Conservation (phyloP, 2,888 invertebrate genomes). For the Rhabditophanes sp. region DNA sequence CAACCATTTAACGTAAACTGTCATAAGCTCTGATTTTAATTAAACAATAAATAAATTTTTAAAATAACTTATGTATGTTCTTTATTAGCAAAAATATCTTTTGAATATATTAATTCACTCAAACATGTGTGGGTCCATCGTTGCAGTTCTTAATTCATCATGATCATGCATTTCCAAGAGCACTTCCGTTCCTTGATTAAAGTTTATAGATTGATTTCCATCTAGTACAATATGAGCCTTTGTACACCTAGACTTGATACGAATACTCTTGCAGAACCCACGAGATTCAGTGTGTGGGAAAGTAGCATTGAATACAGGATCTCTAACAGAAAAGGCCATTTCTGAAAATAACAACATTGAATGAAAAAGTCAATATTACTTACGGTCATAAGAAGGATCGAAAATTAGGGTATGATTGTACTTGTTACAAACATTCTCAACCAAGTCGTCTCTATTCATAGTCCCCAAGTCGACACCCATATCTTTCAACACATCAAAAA, state of each 20-base stretch:
- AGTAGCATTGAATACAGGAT: constrained; percentile 72
- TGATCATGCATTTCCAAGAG: constrained; percentile 66
- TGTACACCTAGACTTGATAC: constrained; percentile 71
- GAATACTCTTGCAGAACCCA: constrained; percentile 49
- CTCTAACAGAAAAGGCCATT: constrained; percentile 78
- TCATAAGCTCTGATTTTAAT: too few species aligned
- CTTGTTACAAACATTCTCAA: constrained; percentile 16
- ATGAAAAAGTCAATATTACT: constrained; percentile 6
- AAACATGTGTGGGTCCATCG: too few species aligned
- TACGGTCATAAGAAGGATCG: constrained; percentile 20
- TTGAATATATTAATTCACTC: too few species aligned
- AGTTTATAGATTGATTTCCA: constrained; percentile 77
- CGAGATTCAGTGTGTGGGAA: constrained; percentile 56
- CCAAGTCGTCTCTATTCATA: constrained; percentile 10
- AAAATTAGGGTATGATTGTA: constrained; percentile 22
- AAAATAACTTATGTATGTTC: too few species aligned
- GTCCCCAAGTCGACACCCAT: constrained; percentile 16
- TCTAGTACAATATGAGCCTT: constrained; percentile 83
- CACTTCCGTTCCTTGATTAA: constrained; percentile 80
- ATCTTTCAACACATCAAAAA: constrained; percentile 50
- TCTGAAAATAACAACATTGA: too few species aligned
- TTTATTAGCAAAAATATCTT: too few species aligned
- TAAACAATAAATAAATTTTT: too few species aligned
- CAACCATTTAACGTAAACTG: too few species aligned
- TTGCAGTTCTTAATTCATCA: constrained; percentile 67